Evolutionary conservation across 2,888 invertebrate species (phyloP).

Genomic region (Gerris lacustris): DNA sequence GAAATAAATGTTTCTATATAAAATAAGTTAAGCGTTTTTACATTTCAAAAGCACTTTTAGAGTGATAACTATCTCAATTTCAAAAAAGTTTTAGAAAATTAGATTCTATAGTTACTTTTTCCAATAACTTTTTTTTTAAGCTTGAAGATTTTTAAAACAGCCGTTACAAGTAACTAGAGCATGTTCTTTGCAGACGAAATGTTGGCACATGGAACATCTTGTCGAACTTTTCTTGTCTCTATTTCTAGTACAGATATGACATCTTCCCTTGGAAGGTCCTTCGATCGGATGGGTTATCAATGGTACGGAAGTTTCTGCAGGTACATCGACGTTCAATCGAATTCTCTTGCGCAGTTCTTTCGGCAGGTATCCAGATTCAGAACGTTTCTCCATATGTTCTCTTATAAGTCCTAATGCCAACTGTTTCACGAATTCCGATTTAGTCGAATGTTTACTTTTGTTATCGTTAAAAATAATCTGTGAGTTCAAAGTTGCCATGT

Average conservation of each 20-base stretch:
- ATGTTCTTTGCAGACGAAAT: neutral
- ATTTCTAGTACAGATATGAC: neutral
- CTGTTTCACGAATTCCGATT: neutral
- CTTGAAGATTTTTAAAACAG: too few relatives aligned
- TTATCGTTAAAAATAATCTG: neutral
- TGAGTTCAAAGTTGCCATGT: neutral
- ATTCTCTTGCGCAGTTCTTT: neutral
- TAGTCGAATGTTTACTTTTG: neutral
- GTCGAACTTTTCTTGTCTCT: neutral
- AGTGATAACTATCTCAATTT: too few relatives aligned
- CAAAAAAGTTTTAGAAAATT: too few relatives aligned
- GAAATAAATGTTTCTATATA: too few relatives aligned
- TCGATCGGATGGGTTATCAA: neutral
- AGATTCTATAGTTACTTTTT: too few relatives aligned
- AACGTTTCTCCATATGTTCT: neutral
- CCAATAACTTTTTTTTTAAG: too few relatives aligned
- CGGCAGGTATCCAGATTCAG: neutral
- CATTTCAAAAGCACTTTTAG: too few relatives aligned
- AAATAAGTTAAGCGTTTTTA: too few relatives aligned
- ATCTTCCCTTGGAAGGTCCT: neutral
- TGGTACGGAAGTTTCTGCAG: neutral
- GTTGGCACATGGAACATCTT: neutral
- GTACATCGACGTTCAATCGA: neutral
- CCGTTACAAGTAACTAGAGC: too few relatives aligned
- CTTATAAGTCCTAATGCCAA: neutral